phyloP scores from a whole-genome alignment of 1,140 invertebrate genomes.

The Elymnias hypermnestra region DNA sequence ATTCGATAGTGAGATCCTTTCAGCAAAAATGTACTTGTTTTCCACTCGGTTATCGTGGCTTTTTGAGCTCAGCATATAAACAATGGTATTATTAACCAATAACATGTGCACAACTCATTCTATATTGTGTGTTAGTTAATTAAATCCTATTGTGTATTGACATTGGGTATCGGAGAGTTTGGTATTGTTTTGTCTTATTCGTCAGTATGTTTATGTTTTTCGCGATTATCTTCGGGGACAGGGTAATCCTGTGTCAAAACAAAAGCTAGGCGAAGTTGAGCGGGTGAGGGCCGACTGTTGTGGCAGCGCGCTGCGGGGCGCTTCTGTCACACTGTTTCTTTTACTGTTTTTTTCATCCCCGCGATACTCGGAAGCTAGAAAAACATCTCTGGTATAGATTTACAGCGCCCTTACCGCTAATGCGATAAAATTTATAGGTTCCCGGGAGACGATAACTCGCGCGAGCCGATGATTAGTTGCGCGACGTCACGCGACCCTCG shows the following conservation, averaged over 20 bases:
- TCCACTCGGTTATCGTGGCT: too few relatives aligned
- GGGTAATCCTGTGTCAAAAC: slow-evolving; percentile 13
- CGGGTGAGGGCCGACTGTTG: slow-evolving; percentile 6
- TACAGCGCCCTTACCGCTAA: slow-evolving; percentile 42
- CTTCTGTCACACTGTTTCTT: slow-evolving; percentile 31
- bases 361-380: slow-evolving; percentile 36
- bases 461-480: slow-evolving; percentile 30
- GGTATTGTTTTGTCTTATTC: background rate
- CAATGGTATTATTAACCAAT: background rate
- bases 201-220: background rate
- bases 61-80: too few relatives aligned
- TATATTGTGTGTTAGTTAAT: background rate
- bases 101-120: slow-evolving; percentile 5
- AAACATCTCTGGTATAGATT: slow-evolving; percentile 28
- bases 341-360: slow-evolving; percentile 30
- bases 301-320: slow-evolving; percentile 20
- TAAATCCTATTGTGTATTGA: background rate
- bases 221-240: background rate
- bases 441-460: slow-evolving; percentile 31
- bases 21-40: too few relatives aligned
- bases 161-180: background rate
- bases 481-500: slow-evolving; percentile 4
- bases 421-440: slow-evolving; percentile 58
- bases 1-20: too few relatives aligned
- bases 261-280: too few relatives aligned